Percentiles rank a stretch among this genome's conserved stretches.
Evolutionary conservation across 2,888 invertebrate genomes (phyloP).

Genomic region (Vesta saturnalis): DNA sequence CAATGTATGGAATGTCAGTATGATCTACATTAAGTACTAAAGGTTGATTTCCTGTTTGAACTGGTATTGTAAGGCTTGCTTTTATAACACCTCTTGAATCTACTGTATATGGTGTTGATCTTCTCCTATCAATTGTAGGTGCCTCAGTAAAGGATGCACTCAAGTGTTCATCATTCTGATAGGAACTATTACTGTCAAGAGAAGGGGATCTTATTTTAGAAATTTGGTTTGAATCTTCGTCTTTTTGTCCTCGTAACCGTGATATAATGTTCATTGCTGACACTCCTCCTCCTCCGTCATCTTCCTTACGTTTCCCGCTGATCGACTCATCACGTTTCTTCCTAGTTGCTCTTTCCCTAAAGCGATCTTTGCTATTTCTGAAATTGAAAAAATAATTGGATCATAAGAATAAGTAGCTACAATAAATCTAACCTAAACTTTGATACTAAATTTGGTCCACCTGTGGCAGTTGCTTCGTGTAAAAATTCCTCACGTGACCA

Average conservation of each 20-base stretch:
- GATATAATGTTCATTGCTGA: constrained; percentile 67
- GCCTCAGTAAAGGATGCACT: constrained; percentile 49
- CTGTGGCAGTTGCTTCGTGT: constrained; percentile 76
- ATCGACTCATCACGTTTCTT: constrained; percentile 65
- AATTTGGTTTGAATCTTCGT: constrained; percentile 51
- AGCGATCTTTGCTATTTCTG: constrained; percentile 57
- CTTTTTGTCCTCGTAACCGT: constrained; percentile 60
- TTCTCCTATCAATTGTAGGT: constrained; percentile 62
- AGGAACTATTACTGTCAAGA: constrained; percentile 60
- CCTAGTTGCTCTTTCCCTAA: constrained; percentile 60
- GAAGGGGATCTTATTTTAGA: constrained; percentile 59
- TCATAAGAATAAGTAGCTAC: not conserved
- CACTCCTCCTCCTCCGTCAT: constrained; percentile 58
- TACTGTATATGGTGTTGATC: constrained; percentile 68
- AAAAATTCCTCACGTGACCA: constrained; percentile 82
- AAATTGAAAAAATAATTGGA: constrained; percentile 46
- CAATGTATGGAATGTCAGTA: constrained; percentile 74
- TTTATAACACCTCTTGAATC: constrained; percentile 68
- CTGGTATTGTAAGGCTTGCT: constrained; percentile 82
- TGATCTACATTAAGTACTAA: constrained; percentile 68
- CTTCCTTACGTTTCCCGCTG: constrained; percentile 55
- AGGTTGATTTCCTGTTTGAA: constrained; percentile 48
- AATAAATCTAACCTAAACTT: constrained; percentile 55
- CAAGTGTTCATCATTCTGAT: constrained; percentile 66
- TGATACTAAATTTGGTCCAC: constrained; percentile 68